phyloP scores from a whole-genome alignment of 2,888 invertebrate species.

The Diaperis boleti region DNA sequence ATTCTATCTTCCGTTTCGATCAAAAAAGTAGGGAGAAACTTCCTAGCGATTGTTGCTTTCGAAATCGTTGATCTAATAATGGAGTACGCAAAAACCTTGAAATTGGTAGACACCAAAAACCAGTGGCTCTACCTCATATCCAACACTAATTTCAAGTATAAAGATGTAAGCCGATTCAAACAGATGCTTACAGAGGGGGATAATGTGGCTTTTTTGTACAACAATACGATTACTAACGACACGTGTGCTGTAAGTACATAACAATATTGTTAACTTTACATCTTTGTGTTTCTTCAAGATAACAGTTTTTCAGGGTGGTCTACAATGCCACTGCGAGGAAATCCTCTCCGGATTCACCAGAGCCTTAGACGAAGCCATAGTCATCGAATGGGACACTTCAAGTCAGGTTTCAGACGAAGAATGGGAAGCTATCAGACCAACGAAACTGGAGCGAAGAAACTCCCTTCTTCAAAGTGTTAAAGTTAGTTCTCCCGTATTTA shows the following conservation, averaged over 20 bases:
- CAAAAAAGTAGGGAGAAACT: constrained; percentile 64
- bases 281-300: too few relatives aligned
- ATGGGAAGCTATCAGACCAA: constrained; percentile 84
- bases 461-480: constrained; percentile 76
- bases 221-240: constrained; percentile 69
- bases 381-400: constrained; percentile 79
- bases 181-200: constrained; percentile 80
- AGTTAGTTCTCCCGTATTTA: constrained; percentile 67
- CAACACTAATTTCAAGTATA: constrained; percentile 69
- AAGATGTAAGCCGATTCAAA: constrained; percentile 70
- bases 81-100: constrained; percentile 75
- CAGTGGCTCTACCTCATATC: constrained; percentile 87
- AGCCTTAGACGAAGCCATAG: constrained; percentile 77
- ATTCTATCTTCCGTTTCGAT: constrained; percentile 59
- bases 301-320: constrained; percentile 69
- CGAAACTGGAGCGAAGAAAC: constrained; percentile 75
- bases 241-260: constrained; percentile 70
- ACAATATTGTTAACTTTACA: neutral
- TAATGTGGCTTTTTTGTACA: constrained; percentile 83
- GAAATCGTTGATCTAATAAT: constrained; percentile 75
- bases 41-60: constrained; percentile 74
- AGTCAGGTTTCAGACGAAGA: constrained; percentile 86
- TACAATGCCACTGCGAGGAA: constrained; percentile 78
- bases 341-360: constrained; percentile 75
- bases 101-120: constrained; percentile 77